A percentile compares a stretch with the other conserved stretches of the same genome.
These are phyloP conservation scores for Leucophenga maculata DNA, from an alignment of 2,888 invertebrate species.

Conservation along the genomic window DNA sequence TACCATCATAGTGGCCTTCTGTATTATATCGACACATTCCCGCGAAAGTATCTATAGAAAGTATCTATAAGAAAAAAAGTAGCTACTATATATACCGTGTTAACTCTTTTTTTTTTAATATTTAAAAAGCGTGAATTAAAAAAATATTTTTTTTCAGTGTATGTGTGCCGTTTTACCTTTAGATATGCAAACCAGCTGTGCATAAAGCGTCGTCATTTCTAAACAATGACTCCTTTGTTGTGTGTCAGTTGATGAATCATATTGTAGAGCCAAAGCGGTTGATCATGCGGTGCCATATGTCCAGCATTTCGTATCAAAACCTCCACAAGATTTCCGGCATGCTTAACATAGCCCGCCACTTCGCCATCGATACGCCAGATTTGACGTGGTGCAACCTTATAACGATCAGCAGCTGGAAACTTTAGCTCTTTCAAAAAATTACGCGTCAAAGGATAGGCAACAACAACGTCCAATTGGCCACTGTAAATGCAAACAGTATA, in stretches of 20 bases:
- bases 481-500: conserved; percentile 82
- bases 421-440: conserved; percentile 82
- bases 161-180: too few species aligned
- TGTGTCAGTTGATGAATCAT: conserved; percentile 74
- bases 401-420: conserved; percentile 79
- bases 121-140: too few species aligned
- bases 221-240: too few species aligned
- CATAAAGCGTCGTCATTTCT: too few species aligned
- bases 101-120: too few species aligned
- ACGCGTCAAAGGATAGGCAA: conserved; percentile 88
- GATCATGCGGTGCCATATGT: conserved; percentile 86
- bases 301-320: conserved; percentile 85
- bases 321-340: conserved; percentile 81
- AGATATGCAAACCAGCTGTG: too few species aligned
- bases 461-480: conserved; percentile 92
- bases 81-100: too few species aligned
- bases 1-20: too few species aligned
- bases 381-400: conserved; percentile 78
- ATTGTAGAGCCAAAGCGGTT: conserved; percentile 84
- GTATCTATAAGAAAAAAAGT: too few species aligned
- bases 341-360: conserved; percentile 84
- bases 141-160: too few species aligned
- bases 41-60: too few species aligned
- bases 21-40: too few species aligned
- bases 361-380: conserved; percentile 81